Evolutionary conservation across 2,888 invertebrate species (phyloP).

Genomic region (Bimastos eiseni): DNA sequence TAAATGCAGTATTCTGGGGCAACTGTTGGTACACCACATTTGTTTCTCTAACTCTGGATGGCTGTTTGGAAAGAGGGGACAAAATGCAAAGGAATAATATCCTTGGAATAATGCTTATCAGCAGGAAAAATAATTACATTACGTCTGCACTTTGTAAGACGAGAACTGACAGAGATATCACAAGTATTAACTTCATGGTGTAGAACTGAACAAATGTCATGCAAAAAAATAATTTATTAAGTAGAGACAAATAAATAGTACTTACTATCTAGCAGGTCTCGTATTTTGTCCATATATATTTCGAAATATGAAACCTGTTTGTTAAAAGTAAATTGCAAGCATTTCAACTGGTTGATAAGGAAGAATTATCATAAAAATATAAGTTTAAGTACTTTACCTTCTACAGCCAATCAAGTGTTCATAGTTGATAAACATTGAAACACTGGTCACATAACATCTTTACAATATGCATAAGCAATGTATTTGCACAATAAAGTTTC

Average conservation of each 20-base stretch:
- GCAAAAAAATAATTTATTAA: neutral
- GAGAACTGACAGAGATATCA: no score
- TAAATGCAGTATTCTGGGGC: no score
- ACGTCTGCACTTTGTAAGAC: no score
- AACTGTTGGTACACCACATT: no score
- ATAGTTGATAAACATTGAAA: neutral
- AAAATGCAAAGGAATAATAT: no score
- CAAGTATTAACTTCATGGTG: neutral
- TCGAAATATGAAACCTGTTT: slow-evolving; percentile 90
- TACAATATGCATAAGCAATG: neutral
- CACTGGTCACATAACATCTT: neutral
- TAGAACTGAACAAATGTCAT: neutral
- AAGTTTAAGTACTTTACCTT: neutral
- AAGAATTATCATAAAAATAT: neutral
- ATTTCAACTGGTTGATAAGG: neutral
- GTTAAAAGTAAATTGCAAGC: neutral
- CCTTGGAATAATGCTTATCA: no score
- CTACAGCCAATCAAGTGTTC: neutral
- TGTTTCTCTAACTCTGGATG: no score
- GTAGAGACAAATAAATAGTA: slow-evolving; percentile 32
- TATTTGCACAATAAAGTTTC: neutral
- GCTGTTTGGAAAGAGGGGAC: no score
- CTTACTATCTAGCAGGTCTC: slow-evolving; percentile 92
- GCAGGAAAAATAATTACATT: no score
- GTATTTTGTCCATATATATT: slow-evolving; percentile 99